A percentile compares a stretch with the other conserved stretches of the same genome.
These are phyloP conservation scores for Lymantria dispar DNA, from an alignment of 2,888 invertebrate species.

Conservation along the genomic window DNA sequence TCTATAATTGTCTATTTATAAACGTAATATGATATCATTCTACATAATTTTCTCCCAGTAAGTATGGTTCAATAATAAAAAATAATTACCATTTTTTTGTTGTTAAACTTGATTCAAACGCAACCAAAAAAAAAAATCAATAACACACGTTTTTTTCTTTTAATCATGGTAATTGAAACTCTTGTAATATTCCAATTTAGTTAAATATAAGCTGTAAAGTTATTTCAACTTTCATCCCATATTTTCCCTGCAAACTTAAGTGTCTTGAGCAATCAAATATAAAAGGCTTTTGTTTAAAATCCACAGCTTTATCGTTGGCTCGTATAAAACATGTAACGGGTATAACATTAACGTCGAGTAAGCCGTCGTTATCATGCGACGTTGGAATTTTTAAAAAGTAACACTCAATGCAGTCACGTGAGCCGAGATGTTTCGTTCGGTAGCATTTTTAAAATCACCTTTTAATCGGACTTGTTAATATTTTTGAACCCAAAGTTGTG, in stretches of 20 bases:
- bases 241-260: constrained; percentile 22
- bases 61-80: no score
- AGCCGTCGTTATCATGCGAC: constrained; percentile 41
- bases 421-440: constrained; percentile 38
- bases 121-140: no score
- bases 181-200: constrained; percentile 12
- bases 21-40: no score
- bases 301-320: constrained; percentile 37
- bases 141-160: not conserved
- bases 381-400: constrained; percentile 49
- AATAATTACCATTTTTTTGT: no score
- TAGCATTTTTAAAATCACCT: constrained; percentile 52
- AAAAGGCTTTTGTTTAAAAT: constrained; percentile 37
- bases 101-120: no score
- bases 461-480: constrained; percentile 50
- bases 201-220: constrained; percentile 19
- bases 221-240: constrained; percentile 26
- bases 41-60: no score
- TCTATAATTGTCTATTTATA: no score
- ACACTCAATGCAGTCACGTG: constrained; percentile 33
- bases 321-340: constrained; percentile 38
- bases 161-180: not conserved
- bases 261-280: constrained; percentile 37
- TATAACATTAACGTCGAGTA: constrained; percentile 39
- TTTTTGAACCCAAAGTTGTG: constrained; percentile 39